Evolutionary conservation across 2,797 vertebrate species (phyloP).

Genomic region (Schizothorax lantsangensis): DNA sequence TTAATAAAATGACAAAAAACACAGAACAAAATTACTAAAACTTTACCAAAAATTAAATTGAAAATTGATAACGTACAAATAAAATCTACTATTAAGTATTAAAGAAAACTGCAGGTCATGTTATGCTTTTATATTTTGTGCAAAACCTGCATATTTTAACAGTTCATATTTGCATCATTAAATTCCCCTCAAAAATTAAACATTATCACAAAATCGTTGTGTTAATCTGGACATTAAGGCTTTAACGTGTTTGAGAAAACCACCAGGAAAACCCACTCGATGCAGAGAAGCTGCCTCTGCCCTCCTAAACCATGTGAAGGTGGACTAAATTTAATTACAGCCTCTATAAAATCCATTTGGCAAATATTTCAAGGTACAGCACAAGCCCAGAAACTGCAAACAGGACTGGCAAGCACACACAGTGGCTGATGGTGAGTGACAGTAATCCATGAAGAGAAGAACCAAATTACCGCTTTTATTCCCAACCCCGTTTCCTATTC

Average conservation of each 20-base stretch:
- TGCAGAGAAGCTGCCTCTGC: constrained; percentile 76
- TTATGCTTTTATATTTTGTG: neutral
- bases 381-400: constrained; percentile 90
- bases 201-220: neutral
- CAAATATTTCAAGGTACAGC: constrained; percentile 92
- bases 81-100: neutral
- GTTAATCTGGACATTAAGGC: constrained; percentile 37
- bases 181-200: neutral
- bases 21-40: too few species aligned
- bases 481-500: constrained; percentile 52
- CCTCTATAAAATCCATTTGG: constrained; percentile 97
- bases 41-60: neutral
- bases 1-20: neutral
- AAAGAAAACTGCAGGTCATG: neutral
- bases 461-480: constrained; percentile 80
- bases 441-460: constrained; percentile 81
- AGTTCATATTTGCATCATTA: too few species aligned
- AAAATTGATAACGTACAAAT: neutral
- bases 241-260: constrained; percentile 36
- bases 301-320: constrained; percentile 88
- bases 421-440: constrained; percentile 78
- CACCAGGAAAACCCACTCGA: constrained; percentile 62
- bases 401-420: constrained; percentile 87
- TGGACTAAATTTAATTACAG: constrained; percentile 94
- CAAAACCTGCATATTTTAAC: neutral